Evolutionary conservation across 1,140 invertebrate genomes (phyloP).

Genomic region (Ceratosolen solmsi): DNA sequence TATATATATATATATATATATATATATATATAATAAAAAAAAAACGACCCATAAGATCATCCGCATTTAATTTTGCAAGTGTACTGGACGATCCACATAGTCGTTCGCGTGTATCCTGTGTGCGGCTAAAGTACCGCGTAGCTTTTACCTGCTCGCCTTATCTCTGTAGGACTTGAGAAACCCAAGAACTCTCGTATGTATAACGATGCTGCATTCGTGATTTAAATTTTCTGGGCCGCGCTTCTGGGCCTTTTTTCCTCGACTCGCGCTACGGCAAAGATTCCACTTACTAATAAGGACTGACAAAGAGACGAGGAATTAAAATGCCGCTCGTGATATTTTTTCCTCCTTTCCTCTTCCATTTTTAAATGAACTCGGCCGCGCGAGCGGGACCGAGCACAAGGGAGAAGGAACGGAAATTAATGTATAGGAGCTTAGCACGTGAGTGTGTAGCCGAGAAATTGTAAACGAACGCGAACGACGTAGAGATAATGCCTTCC

Average conservation of each 20-base stretch:
- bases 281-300: constrained; percentile 33
- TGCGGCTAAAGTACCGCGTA: not conserved
- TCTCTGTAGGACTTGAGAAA: not conserved
- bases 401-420: not conserved
- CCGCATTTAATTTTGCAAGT: not conserved
- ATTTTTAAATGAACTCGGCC: not conserved
- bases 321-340: constrained; percentile 27
- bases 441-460: constrained; percentile 24
- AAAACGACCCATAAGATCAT: not conserved
- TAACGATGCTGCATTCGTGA: not conserved
- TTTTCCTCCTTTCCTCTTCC: not conserved
- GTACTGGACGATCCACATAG: not conserved
- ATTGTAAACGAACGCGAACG: constrained; percentile 32
- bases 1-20: no score
- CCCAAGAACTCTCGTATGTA: not conserved
- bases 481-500: constrained; percentile 14
- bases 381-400: not conserved
- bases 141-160: not conserved
- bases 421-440: constrained; percentile 26
- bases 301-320: constrained; percentile 12
- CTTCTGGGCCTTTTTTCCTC: not conserved
- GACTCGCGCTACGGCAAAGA: not conserved
- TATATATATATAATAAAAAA: no score
- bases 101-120: not conserved
- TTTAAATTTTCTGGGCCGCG: constrained; percentile 23